phyloP scores from a whole-genome alignment of 2,113 vertebrate genomes.

The Oceanites oceanicus region DNA sequence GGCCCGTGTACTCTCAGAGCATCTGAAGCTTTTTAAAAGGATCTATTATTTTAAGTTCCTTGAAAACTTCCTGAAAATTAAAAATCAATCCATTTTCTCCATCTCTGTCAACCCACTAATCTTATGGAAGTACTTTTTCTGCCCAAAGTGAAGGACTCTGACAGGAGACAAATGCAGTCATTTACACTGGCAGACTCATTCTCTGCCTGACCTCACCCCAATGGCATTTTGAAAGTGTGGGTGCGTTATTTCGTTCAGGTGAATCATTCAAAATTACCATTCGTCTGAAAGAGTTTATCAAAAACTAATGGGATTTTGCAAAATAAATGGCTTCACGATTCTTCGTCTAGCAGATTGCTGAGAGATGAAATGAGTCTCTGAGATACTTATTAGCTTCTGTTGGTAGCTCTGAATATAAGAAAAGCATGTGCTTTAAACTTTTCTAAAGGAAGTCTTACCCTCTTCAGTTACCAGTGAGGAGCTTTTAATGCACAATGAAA shows the following conservation, averaged over 20 bases:
- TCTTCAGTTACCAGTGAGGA: neutral
- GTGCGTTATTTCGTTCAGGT: constrained; percentile 15
- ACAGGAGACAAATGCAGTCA: constrained; percentile 30
- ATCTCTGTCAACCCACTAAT: neutral
- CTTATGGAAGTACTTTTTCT: neutral
- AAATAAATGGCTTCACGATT: constrained; percentile 14
- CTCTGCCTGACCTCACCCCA: constrained; percentile 56
- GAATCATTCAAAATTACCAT: constrained; percentile 45
- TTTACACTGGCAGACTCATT: constrained; percentile 34
- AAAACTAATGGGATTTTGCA: constrained; percentile 35
- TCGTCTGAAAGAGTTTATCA: constrained; percentile 39
- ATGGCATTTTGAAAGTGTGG: constrained; percentile 22
- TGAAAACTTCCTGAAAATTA: constrained; percentile 15
- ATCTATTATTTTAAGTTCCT: neutral
- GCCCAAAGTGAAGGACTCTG: neutral
- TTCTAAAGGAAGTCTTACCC: neutral
- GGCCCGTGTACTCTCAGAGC: rapidly evolving
- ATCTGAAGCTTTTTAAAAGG: neutral
- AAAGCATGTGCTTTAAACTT: neutral
- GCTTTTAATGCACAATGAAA: neutral
- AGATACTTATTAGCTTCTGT: constrained; percentile 20
- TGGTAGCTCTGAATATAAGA: neutral
- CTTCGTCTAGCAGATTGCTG: constrained; percentile 2
- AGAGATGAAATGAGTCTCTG: neutral
- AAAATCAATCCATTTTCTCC: neutral